These are phyloP conservation scores for Coregonus ussuriensis DNA, from an alignment of 2,797 vertebrate genomes.

Conservation along the genomic window DNA sequence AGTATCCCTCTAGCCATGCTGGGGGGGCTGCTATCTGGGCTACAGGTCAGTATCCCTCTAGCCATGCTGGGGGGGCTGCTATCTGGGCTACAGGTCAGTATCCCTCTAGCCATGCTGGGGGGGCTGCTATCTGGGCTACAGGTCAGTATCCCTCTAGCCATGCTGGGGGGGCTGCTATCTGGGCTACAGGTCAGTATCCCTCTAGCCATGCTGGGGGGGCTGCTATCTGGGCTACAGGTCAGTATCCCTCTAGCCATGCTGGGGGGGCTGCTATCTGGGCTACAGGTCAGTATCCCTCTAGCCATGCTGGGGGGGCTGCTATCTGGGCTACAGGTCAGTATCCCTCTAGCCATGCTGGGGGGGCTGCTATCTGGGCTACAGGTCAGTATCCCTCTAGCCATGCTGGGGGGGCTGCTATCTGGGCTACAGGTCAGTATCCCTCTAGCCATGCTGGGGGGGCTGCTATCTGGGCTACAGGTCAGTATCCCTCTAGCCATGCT, in stretches of 20 bases:
- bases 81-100: constrained; percentile 67
- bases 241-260: constrained; percentile 78
- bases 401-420: no score
- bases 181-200: constrained; percentile 63
- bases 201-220: constrained; percentile 83
- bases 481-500: no score
- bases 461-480: no score
- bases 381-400: constrained; percentile 70
- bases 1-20: constrained; percentile 79
- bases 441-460: no score
- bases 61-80: constrained; percentile 82
- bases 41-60: constrained; percentile 55
- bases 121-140: constrained; percentile 83
- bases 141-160: constrained; percentile 78
- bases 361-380: no score
- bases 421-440: constrained; percentile 79
- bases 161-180: constrained; percentile 81
- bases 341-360: no score
- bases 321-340: no score
- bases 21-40: constrained; percentile 80
- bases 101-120: constrained; percentile 82
- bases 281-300: constrained; percentile 69
- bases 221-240: constrained; percentile 71
- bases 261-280: constrained; percentile 82
- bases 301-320: no score